Base-by-base conservation (phyloP, 2,113 vertebrate genomes). In the Sinocyclocheilus anophthalmus region DNA sequence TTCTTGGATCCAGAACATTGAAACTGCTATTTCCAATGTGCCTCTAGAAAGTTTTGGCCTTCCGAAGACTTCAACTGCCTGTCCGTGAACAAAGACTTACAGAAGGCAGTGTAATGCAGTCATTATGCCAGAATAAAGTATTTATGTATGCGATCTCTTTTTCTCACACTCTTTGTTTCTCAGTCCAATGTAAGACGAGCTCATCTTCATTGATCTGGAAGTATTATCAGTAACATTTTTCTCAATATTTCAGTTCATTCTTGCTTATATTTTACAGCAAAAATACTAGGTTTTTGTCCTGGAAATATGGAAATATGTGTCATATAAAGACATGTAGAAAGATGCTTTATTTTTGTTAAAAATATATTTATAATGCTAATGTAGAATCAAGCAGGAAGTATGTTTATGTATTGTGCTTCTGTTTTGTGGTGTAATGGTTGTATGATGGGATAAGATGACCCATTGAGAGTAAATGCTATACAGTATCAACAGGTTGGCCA, bases 331-430 rank as follows among this genome's bases (percentile, higher is more conserved):
- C 89, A 69, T 92, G 26, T 91, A 93, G 91, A 91, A 93, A 96
- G 95, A 96, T 96, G 95, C 96, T 97, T 97, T 98, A 97, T 97
- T 97, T 97, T 97, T 96, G 96, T 96, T 97, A 97, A 96, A 16
- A 96, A 94, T 94, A 96, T 96, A 96, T 94, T 94, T 94, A 96
- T 96, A 96, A 95, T 94, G 94, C 96, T 96, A 96, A 95, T 92
- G 91, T 97, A 96, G 97, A 96, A 95, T 94, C 94, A 94, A 96
- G 90, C 93, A 94, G 90, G 93, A 96, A 95, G 94, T 93, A 95
- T 95, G 95, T 96, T 95, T 94, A 92, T 90, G 92, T 90, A 45
- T 45, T 55, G 65, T 85, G 16, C 81, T 88, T 89, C 83, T 91
- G 95, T 95, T 95, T 96, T 96, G 95, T 95, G 93, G 94, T 96